phyloP scores from a whole-genome alignment of 1,140 invertebrate species.

The Meloidogyne hapla region DNA sequence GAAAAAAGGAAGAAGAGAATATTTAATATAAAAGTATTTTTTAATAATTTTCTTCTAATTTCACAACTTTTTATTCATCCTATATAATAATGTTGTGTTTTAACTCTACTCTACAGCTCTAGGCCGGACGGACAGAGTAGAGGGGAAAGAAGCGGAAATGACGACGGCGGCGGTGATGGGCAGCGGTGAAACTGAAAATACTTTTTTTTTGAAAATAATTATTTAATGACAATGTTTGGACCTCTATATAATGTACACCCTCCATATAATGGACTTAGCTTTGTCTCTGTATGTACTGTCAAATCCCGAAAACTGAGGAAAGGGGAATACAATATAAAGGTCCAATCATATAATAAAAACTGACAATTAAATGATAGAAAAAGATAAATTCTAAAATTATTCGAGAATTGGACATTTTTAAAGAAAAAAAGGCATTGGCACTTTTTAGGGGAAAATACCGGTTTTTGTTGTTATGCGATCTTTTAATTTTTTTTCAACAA shows the following conservation, averaged over 20 bases:
- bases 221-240: too few species aligned
- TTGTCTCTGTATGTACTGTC: too few species aligned
- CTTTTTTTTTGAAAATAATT: not conserved
- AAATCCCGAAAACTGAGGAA: too few species aligned
- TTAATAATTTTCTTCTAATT: not conserved
- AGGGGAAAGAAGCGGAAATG: slow-evolving; percentile 2
- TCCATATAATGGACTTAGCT: too few species aligned
- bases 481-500: not conserved
- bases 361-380: too few species aligned
- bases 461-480: not conserved
- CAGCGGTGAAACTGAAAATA: not conserved
- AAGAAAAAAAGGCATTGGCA: not conserved
- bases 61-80: slow-evolving; percentile 1
- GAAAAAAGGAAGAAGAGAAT: not conserved
- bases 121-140: not conserved
- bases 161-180: not conserved
- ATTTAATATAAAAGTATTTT: not conserved
- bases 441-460: not conserved
- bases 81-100: not conserved
- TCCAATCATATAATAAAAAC: too few species aligned
- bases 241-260: too few species aligned
- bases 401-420: not conserved
- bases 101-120: slow-evolving; percentile 1
- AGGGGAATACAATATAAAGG: too few species aligned
- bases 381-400: not conserved